These are phyloP conservation scores for Helogale parvula DNA, from an alignment of 2,113 vertebrate genomes.

Conservation along the genomic window DNA sequence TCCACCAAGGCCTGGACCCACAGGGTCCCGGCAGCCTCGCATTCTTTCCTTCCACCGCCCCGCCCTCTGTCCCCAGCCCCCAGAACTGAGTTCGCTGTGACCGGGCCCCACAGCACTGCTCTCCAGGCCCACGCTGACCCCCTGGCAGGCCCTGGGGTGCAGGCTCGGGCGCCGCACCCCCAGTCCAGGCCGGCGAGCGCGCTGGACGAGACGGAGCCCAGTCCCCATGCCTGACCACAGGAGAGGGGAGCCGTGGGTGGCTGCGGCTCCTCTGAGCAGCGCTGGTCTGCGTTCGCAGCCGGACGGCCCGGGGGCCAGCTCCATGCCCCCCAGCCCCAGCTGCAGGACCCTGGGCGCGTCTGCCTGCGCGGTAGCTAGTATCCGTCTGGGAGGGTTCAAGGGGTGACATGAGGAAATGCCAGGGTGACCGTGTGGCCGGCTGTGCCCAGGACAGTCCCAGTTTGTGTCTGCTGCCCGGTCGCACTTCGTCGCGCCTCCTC, in stretches of 20 bases:
- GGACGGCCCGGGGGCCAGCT: not conserved
- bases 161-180: not conserved
- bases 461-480: not conserved
- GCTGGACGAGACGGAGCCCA: not conserved
- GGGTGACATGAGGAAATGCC: not conserved
- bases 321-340: not conserved
- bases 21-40: accelerated
- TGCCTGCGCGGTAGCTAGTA: accelerated
- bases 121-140: too few species aligned
- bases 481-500: accelerated
- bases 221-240: not conserved
- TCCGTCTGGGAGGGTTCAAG: not conserved
- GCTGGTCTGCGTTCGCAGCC: not conserved
- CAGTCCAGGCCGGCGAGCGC: not conserved
- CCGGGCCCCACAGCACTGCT: not conserved
- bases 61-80: too few species aligned
- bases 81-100: not conserved
- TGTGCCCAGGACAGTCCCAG: not conserved
- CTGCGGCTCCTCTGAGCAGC: not conserved
- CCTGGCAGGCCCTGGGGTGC: accelerated
- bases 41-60: not conserved
- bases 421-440: not conserved
- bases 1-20: not conserved
- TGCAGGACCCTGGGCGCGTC: too few species aligned
- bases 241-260: not conserved